Percentiles rank a stretch among this genome's conserved stretches.
phyloP scores from a whole-genome alignment of 2,113 vertebrate species.

The Passer domesticus region DNA sequence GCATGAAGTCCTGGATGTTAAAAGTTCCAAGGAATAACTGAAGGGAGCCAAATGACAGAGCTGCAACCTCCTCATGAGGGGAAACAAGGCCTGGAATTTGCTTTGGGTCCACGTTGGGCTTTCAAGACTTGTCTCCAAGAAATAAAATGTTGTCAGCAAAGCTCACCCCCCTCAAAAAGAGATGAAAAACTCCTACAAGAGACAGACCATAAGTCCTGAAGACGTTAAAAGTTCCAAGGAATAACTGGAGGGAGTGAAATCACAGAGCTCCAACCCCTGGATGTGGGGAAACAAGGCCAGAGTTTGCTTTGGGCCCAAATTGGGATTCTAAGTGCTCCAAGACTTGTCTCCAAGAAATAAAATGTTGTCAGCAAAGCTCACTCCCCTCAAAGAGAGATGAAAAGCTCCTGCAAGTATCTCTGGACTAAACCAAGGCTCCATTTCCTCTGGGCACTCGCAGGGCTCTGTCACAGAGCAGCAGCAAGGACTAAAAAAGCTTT shows the following conservation, averaged over 20 bases:
- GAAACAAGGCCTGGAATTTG: too few species aligned
- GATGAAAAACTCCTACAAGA: too few species aligned
- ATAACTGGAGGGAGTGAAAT: background rate
- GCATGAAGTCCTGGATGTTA: too few species aligned
- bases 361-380: background rate
- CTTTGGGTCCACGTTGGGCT: too few species aligned
- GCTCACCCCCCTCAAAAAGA: too few species aligned
- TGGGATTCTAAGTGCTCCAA: background rate
- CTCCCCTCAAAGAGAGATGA: background rate
- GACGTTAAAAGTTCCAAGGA: background rate
- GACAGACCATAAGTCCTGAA: background rate
- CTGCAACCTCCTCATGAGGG: too few species aligned
- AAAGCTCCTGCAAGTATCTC: background rate
- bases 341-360: background rate
- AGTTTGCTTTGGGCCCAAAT: background rate
- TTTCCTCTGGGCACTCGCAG: background rate
- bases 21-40: too few species aligned
- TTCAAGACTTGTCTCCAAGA: too few species aligned
- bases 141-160: too few species aligned
- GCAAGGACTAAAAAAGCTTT: background rate
- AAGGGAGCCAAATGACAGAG: too few species aligned
- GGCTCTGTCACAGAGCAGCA: background rate
- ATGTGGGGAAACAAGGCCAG: background rate
- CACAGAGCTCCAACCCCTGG: too few species aligned
- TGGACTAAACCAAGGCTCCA: background rate